These are phyloP conservation scores for Rhabdophis nuchalis DNA, from an alignment of 2,797 vertebrate species.

Conservation along the genomic window DNA sequence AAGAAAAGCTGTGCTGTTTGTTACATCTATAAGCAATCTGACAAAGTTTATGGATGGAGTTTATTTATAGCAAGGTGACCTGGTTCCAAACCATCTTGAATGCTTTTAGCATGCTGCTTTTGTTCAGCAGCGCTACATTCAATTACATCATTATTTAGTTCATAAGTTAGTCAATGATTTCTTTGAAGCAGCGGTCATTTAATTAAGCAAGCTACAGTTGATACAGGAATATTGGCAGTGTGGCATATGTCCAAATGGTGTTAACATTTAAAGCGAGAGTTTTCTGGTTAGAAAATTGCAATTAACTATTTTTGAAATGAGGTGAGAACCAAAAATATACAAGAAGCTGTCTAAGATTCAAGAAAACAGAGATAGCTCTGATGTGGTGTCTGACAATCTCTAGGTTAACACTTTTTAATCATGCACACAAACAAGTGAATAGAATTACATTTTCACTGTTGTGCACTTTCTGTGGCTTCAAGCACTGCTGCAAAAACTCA, in stretches of 20 bases:
- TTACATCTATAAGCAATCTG: background rate
- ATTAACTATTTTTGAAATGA: background rate
- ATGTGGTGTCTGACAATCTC: background rate
- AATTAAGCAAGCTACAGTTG: background rate
- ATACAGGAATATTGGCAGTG: background rate
- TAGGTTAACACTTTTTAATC: background rate
- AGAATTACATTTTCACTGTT: background rate
- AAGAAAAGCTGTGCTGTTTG: background rate
- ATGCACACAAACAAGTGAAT: background rate
- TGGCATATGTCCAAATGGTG: background rate
- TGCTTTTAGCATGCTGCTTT: background rate
- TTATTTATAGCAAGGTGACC: background rate
- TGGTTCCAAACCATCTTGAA: background rate
- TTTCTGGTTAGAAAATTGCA: background rate
- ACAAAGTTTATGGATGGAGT: background rate
- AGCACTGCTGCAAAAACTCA: background rate
- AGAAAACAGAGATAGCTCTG: background rate
- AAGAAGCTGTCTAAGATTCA: background rate
- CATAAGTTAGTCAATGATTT: background rate
- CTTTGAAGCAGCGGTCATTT: background rate
- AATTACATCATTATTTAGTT: background rate
- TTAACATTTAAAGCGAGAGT: background rate
- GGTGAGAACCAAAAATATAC: background rate
- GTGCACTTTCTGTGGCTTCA: background rate
- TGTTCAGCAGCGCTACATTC: background rate